Percentiles rank a stretch among this genome's conserved stretches.
These are phyloP conservation scores for Rhyacophila evoluta DNA, from an alignment of 2,888 invertebrate species.

Conservation along the genomic window DNA sequence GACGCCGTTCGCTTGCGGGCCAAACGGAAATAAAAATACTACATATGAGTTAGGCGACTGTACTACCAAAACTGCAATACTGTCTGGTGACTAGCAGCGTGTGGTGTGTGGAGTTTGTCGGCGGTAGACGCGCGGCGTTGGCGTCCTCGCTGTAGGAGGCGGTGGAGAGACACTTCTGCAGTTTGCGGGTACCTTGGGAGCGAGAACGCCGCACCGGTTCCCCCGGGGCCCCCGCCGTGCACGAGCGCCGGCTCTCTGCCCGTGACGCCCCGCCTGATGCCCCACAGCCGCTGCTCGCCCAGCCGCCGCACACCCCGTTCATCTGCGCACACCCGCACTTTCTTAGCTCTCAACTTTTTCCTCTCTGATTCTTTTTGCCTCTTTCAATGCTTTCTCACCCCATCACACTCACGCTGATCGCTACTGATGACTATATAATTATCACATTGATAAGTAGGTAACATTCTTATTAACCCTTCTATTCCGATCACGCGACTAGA, in stretches of 20 bases:
- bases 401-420: too few relatives aligned
- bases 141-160: conserved; percentile 84
- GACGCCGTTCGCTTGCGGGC: not conserved
- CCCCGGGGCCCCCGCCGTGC: conserved; percentile 50
- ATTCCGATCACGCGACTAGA: too few relatives aligned
- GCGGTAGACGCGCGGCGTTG: conserved; percentile 70
- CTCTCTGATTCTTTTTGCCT: too few relatives aligned
- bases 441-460: too few relatives aligned
- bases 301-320: conserved; percentile 78
- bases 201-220: conserved; percentile 85
- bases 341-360: too few relatives aligned
- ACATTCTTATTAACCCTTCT: too few relatives aligned
- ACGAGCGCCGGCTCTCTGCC: conserved; percentile 37
- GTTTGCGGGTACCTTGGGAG: conserved; percentile 95
- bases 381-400: too few relatives aligned
- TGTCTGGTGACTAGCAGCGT: conserved; percentile 87
- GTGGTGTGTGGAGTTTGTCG: conserved; percentile 71
- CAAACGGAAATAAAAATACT: conserved; percentile 36
- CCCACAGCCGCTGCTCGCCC: conserved; percentile 57
- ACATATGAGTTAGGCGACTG: conserved; percentile 72
- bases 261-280: conserved; percentile 55
- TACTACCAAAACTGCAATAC: conserved; percentile 97
- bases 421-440: too few relatives aligned
- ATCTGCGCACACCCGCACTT: conserved; percentile 73
- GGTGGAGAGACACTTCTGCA: conserved; percentile 92